phyloP scores from a whole-genome alignment of 2,113 vertebrate genomes.

The Atractosteus spatula region DNA sequence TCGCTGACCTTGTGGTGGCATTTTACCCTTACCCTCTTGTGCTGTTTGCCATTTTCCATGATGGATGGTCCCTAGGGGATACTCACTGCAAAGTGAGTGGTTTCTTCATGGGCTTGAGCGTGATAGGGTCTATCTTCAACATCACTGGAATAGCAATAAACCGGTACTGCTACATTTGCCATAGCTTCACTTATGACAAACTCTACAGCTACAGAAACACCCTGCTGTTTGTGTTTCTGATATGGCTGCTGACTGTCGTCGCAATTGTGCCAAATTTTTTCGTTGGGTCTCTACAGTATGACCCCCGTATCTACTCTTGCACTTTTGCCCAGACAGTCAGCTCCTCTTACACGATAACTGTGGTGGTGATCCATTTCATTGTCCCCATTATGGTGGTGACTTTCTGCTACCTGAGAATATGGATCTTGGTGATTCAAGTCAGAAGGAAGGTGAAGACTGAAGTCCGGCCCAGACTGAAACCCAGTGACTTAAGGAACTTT shows the following conservation, averaged over 20 bases:
- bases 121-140: constrained; percentile 90
- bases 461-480: constrained; percentile 62
- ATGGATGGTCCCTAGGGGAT: constrained; percentile 82
- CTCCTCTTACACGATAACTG: constrained; percentile 73
- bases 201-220: constrained; percentile 78
- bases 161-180: constrained; percentile 88
- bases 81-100: constrained; percentile 86
- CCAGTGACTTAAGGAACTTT: constrained; percentile 80
- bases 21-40: constrained; percentile 88
- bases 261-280: constrained; percentile 84
- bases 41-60: constrained; percentile 81
- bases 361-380: constrained; percentile 83
- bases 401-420: constrained; percentile 88
- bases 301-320: constrained; percentile 83
- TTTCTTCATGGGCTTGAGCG: constrained; percentile 88
- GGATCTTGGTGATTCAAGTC: constrained; percentile 83
- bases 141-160: constrained; percentile 88
- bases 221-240: constrained; percentile 72
- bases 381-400: constrained; percentile 82
- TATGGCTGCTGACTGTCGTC: constrained; percentile 75
- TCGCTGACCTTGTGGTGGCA: constrained; percentile 85
- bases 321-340: constrained; percentile 85
- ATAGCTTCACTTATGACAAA: constrained; percentile 76
- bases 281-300: constrained; percentile 81
- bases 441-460: constrained; percentile 76